Percentiles rank a stretch among this genome's conserved stretches.
These are phyloP conservation scores for Stomorhina lunata DNA, from an alignment of 2,888 invertebrate genomes.

Conservation along the genomic window DNA sequence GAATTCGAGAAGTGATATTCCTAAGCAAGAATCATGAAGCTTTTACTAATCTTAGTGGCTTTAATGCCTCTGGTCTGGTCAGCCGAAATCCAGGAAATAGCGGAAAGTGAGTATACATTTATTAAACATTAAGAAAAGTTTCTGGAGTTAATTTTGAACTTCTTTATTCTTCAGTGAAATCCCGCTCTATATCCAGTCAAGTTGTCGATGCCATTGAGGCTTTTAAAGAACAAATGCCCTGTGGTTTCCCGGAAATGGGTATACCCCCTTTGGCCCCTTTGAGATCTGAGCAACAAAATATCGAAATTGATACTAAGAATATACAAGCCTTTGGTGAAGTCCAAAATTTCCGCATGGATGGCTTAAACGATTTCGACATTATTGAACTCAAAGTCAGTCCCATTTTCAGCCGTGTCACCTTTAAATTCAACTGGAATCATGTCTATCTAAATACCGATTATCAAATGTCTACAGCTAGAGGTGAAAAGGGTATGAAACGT, in stretches of 20 bases:
- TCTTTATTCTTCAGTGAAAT: constrained; percentile 61
- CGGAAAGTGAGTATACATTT: constrained; percentile 63
- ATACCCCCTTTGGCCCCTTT: constrained; percentile 74
- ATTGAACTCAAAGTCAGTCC: constrained; percentile 65
- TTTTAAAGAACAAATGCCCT: constrained; percentile 68
- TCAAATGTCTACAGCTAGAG: constrained; percentile 63
- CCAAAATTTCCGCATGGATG: constrained; percentile 68
- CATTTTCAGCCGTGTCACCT: constrained; percentile 67
- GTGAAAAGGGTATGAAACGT: constrained; percentile 66
- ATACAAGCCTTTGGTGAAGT: constrained; percentile 68
- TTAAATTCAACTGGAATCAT: constrained; percentile 70
- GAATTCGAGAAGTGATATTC: constrained; percentile 15
- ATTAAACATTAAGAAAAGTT: too few species aligned
- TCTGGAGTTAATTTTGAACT: constrained; percentile 4
- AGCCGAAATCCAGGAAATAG: constrained; percentile 38
- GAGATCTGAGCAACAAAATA: constrained; percentile 65
- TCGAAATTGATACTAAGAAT: constrained; percentile 61
- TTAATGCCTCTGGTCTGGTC: constrained; percentile 52
- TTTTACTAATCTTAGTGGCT: constrained; percentile 67
- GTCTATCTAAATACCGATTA: constrained; percentile 71
- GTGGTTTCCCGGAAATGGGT: constrained; percentile 71
- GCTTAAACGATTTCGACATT: constrained; percentile 73
- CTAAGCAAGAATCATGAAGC: constrained; percentile 63
- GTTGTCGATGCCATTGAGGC: constrained; percentile 69
- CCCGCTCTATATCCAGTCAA: constrained; percentile 69